Evolutionary conservation across 2,888 invertebrate genomes (phyloP).

Genomic region (Zhuqinia jingwanae): DNA sequence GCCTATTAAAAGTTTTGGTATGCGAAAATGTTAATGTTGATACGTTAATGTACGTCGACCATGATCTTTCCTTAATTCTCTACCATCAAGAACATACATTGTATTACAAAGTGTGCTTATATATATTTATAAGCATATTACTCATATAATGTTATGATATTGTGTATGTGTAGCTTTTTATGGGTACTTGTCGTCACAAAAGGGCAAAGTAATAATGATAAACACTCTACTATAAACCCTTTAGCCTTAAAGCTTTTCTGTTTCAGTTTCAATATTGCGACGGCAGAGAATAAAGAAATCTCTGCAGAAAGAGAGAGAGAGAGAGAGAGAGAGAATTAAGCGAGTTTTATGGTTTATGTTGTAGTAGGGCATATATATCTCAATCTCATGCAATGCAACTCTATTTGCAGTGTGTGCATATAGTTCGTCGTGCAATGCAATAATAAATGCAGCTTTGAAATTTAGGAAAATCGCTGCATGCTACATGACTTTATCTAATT

Average conservation of each 20-base stretch:
- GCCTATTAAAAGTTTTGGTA: no score
- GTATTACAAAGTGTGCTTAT: not conserved
- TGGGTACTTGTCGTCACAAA: conserved; percentile 43
- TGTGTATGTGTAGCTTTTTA: conserved; percentile 10
- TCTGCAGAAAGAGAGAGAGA: not conserved
- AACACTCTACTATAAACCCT: not conserved
- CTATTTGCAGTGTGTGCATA: no score
- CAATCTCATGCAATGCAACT: no score
- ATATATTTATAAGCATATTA: conserved; percentile 7
- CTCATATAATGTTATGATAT: not conserved
- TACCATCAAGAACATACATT: not conserved
- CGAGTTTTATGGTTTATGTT: no score
- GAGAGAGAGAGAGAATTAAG: no score
- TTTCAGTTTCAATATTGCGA: not conserved
- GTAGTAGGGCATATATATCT: no score
- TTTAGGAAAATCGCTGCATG: no score
- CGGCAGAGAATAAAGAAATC: not conserved
- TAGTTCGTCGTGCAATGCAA: not conserved
- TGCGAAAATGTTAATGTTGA: not conserved
- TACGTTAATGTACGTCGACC: not conserved
- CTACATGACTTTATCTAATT: no score
- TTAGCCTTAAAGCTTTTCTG: no score
- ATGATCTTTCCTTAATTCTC: not conserved
- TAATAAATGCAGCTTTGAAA: not conserved
- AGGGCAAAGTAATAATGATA: conserved; percentile 7